Evolutionary conservation across 2,888 invertebrate genomes (phyloP).

Genomic region (Gandaritis pyraliata): DNA sequence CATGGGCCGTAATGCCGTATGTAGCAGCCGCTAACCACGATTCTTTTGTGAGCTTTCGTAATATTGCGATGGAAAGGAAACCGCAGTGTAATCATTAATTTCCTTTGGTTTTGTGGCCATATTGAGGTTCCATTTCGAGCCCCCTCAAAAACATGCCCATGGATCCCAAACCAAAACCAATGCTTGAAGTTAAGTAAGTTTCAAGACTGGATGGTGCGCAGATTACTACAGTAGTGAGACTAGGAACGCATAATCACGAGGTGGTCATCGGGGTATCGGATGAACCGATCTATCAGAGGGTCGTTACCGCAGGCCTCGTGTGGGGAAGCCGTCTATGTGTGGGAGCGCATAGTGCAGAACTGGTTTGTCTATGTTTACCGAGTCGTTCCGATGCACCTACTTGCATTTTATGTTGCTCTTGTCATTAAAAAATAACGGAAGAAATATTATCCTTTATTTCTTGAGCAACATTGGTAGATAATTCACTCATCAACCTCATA

Average conservation of each 20-base stretch:
- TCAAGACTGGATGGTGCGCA: constrained; percentile 19
- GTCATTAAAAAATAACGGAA: constrained; percentile 25
- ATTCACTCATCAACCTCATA: constrained; percentile 23
- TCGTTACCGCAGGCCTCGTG: constrained; percentile 69
- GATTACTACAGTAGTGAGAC: constrained; percentile 48
- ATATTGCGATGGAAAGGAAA: constrained; percentile 48
- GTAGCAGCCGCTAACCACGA: constrained; percentile 31
- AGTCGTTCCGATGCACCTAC: constrained; percentile 49
- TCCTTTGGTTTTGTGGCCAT: constrained; percentile 42
- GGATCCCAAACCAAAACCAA: constrained; percentile 10
- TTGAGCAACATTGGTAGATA: constrained; percentile 7
- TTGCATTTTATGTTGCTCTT: constrained; percentile 54
- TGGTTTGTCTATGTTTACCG: constrained; percentile 70
- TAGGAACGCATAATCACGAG: constrained; percentile 56
- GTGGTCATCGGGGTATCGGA: constrained; percentile 69
- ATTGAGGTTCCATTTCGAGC: constrained; percentile 22
- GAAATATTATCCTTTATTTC: constrained; percentile 4
- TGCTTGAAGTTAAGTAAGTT: constrained; percentile 13
- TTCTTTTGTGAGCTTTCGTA: constrained; percentile 44
- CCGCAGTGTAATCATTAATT: constrained; percentile 51
- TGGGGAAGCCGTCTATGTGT: constrained; percentile 77
- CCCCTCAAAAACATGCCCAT: constrained; percentile 7
- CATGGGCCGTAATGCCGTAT: constrained; percentile 25
- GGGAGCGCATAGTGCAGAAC: constrained; percentile 71
- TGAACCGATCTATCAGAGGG: constrained; percentile 75